Evolutionary conservation across 1,140 invertebrate species (phyloP).

Genomic region (Hesperophylax magnus): DNA sequence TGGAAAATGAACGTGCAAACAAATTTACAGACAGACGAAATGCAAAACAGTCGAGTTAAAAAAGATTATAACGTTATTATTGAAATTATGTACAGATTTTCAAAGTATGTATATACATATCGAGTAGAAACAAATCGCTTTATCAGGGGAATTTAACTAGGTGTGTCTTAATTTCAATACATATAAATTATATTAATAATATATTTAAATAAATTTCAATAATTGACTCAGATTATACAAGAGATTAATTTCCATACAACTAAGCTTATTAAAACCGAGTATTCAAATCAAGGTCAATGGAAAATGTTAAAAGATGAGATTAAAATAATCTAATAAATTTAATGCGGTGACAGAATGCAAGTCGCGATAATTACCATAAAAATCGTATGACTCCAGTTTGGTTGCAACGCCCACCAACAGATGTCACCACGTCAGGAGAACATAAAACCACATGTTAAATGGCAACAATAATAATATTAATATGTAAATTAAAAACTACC

Average conservation of each 20-base stretch:
- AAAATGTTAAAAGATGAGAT: not conserved
- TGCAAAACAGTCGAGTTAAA: too few species aligned
- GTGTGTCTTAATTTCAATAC: too few species aligned
- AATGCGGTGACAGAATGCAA: conserved; percentile 8
- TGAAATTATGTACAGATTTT: too few species aligned
- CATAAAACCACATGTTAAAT: conserved; percentile 17
- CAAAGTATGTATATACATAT: too few species aligned
- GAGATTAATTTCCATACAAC: not conserved
- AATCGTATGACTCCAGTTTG: conserved; percentile 14
- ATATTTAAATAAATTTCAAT: too few species aligned
- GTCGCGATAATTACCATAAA: conserved; percentile 20
- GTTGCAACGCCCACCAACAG: conserved; percentile 27
- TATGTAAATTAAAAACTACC: conserved; percentile 24
- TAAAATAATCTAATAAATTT: conserved; percentile 33
- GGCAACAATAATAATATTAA: too few species aligned
- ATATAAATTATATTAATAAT: too few species aligned
- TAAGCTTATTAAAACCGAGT: not conserved
- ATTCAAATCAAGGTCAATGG: not conserved
- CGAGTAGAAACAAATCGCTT: too few species aligned
- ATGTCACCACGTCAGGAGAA: conserved; percentile 13
- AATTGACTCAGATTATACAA: not conserved
- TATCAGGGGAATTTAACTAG: too few species aligned
- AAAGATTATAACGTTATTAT: too few species aligned
- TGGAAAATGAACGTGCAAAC: too few species aligned
- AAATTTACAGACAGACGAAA: too few species aligned